Evolutionary conservation across 2,888 invertebrate species (phyloP), one percentile per base, ranked within the genome.

Genomic region (Brachypterus glaber): DNA sequence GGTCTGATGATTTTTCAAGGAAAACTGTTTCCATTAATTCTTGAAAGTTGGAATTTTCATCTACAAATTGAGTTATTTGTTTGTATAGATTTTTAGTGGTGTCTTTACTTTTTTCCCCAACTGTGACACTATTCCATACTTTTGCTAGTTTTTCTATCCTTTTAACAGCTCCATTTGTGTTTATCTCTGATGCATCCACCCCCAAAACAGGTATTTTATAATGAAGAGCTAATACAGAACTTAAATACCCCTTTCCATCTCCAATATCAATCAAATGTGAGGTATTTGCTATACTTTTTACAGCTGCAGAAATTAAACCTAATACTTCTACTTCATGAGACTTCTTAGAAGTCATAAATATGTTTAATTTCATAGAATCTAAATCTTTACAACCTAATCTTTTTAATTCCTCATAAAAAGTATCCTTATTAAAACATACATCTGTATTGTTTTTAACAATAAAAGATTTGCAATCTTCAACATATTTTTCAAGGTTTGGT

Each of bases 241-340:
- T 82, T 24, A 92, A 67, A 61, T 90, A 87, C 0, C 91, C 93
- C 57, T 87, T 83, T 0, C 93, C 93, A 54, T 90, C 90, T 0
- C 93, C 93, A 27, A 88, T 78, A 59, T 93, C 93, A 11, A 92
- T 70, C 26, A 85, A 67, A 61, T 74, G 71, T 3, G 60, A 50
- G 2, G 63, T 58, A 54, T 60, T 39, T 12, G 58, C 52, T 21
- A 58, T 45, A 11, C 55, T 48, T 13, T 63, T 58, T 5, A 84
- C 56, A 2, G 72, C 68, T 2, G 76, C 70, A 0, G 78, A 70
- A 1, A 82, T 60, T 0, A 66, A 65, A 1, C 81, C 78, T 63
- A 82, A 73, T 9, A 72, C 66, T 58, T 79, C 74, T 1, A 82
- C 80, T 71, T 90, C 90, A 58, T 90, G 84, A 29, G 77, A 76